Conservation (phyloP, 2,113 vertebrate genomes). For the Pomatorhinus ruficollis region DNA sequence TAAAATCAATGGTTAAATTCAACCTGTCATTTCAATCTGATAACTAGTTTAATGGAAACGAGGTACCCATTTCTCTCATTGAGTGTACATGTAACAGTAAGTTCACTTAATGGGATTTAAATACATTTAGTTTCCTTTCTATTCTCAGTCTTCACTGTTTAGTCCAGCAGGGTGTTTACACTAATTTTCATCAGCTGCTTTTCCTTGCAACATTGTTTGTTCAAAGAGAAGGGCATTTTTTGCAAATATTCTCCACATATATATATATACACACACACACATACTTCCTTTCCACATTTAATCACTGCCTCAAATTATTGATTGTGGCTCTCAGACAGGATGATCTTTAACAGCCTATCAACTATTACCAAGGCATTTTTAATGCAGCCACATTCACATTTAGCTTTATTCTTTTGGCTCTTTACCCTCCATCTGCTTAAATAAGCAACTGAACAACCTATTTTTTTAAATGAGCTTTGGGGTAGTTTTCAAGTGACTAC, state of each 20-base stretch:
- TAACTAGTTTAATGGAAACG: neutral
- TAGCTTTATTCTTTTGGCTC: neutral
- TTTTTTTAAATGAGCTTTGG: neutral
- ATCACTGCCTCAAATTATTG: neutral
- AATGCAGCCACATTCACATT: neutral
- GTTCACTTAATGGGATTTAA: neutral
- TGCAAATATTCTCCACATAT: neutral
- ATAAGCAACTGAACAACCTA: neutral
- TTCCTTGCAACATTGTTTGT: neutral
- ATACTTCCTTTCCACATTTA: neutral
- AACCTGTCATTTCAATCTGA: neutral
- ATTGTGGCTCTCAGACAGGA: neutral
- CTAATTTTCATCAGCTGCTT: neutral
- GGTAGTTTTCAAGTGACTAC: neutral
- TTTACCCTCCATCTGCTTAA: neutral
- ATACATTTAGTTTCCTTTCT: neutral
- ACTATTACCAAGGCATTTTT: neutral
- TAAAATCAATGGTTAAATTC: neutral
- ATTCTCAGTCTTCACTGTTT: neutral
- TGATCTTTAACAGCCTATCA: neutral
- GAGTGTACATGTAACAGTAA: accelerated
- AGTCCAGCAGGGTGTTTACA: neutral
- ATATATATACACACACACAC: neutral
- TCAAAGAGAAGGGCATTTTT: neutral
- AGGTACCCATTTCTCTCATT: neutral